phyloP scores from a whole-genome alignment of 2,113 vertebrate species.

The Ochotona princeps region DNA sequence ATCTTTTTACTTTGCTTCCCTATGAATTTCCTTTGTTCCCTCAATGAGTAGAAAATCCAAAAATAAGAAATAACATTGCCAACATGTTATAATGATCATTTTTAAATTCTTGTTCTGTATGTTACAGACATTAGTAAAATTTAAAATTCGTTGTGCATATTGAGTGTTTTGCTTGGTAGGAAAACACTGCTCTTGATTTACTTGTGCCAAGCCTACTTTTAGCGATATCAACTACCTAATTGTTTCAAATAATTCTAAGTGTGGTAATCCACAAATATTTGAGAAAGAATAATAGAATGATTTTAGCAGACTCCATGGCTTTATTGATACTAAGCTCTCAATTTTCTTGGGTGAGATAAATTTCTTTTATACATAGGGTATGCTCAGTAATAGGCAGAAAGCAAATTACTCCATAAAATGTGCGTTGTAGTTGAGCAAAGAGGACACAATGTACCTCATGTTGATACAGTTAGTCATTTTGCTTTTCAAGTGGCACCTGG shows the following conservation, averaged over 20 bases:
- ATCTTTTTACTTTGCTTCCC: slow-evolving; percentile 39
- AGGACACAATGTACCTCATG: slow-evolving; percentile 61
- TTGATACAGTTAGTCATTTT: slow-evolving; percentile 72
- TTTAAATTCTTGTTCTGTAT: not conserved
- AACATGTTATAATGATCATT: not conserved
- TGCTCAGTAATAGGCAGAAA: not conserved
- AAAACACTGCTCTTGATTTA: not conserved
- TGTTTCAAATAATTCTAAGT: not conserved
- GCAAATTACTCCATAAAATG: not conserved
- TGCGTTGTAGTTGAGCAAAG: slow-evolving; percentile 52
- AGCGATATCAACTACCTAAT: not conserved
- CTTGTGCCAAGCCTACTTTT: not conserved
- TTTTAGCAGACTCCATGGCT: not conserved
- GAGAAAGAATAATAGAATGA: not conserved
- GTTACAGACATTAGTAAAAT: too few species aligned
- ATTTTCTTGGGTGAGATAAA: not conserved
- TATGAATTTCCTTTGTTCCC: slow-evolving; percentile 23
- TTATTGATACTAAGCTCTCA: not conserved
- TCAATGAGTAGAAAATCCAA: not conserved
- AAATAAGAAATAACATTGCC: not conserved
- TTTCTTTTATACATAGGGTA: not conserved
- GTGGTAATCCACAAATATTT: not conserved
- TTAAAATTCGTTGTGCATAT: too few species aligned
- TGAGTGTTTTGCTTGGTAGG: not conserved
- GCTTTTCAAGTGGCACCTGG: slow-evolving; percentile 75